Evolutionary conservation across 1,140 invertebrate genomes (phyloP).

Genomic region (Nebria ingens): DNA sequence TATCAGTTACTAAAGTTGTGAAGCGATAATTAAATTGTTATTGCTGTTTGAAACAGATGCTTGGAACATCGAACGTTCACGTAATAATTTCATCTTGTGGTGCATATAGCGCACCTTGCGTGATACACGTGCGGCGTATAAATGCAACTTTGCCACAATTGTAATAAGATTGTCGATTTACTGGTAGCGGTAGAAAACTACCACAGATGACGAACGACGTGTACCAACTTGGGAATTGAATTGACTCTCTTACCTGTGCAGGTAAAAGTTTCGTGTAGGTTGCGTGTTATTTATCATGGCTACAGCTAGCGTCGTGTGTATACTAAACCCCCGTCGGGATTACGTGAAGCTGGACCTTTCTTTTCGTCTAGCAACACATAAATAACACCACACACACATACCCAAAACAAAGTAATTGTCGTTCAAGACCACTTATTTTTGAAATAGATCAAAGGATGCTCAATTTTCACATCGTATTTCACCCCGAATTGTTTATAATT

Average conservation of each 20-base stretch:
- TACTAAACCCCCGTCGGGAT: background rate
- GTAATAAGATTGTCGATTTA: background rate
- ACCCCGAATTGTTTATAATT: too few species aligned
- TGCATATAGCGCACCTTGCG: background rate
- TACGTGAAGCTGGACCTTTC: background rate
- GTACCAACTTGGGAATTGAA: background rate
- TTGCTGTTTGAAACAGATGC: too few species aligned
- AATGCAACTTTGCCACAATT: too few species aligned
- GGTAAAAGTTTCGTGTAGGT: background rate
- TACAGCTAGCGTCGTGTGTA: too few species aligned
- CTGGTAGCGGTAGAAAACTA: background rate
- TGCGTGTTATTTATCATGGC: background rate
- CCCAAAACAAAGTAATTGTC: background rate
- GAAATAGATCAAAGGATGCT: background rate
- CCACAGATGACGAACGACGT: background rate
- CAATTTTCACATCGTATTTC: background rate
- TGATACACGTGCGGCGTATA: background rate
- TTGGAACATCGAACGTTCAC: background rate
- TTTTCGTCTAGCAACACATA: background rate
- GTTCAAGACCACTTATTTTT: background rate
- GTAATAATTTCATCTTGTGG: background rate
- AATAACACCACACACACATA: background rate
- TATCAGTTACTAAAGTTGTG: too few species aligned
- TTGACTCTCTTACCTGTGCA: background rate
- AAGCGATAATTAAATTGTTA: too few species aligned